phyloP scores from a whole-genome alignment of 2,797 vertebrate species.

The Mus minutoides region DNA sequence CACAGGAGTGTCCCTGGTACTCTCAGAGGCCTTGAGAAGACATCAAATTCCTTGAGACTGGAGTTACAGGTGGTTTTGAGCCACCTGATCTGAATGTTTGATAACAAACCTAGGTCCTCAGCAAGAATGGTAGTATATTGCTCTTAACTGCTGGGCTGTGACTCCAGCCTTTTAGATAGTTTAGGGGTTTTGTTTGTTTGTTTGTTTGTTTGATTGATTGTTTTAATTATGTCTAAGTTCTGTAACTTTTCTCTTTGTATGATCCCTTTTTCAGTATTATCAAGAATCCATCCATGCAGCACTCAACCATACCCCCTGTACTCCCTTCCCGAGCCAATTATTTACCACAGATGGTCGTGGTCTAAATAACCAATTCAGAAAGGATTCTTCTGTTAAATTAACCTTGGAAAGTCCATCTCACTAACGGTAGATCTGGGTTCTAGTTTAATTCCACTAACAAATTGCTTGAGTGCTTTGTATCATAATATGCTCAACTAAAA shows the following conservation, averaged over 20 bases:
- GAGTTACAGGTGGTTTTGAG: neutral
- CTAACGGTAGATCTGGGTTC: neutral
- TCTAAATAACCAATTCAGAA: neutral
- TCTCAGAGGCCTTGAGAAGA: neutral
- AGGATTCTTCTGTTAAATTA: neutral
- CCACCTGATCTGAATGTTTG: neutral
- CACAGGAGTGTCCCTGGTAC: neutral
- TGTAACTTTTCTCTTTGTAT: neutral
- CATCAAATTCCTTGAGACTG: neutral
- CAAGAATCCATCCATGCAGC: neutral
- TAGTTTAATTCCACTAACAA: neutral
- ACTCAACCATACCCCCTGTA: rapidly evolving
- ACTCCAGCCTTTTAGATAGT: neutral
- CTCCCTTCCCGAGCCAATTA: neutral
- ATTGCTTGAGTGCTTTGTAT: neutral
- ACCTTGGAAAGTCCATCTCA: neutral
- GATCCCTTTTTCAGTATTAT: neutral
- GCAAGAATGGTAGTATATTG: neutral
- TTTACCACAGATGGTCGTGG: neutral
- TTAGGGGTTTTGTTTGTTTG: neutral
- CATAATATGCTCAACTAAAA: neutral
- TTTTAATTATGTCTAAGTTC: neutral
- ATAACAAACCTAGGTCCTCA: neutral
- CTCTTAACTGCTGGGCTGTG: neutral
- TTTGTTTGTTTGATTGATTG: neutral